Evolutionary conservation across 92 coral and sea anemone species (phyloP).

Genomic region (Phymanthus crucifer): DNA sequence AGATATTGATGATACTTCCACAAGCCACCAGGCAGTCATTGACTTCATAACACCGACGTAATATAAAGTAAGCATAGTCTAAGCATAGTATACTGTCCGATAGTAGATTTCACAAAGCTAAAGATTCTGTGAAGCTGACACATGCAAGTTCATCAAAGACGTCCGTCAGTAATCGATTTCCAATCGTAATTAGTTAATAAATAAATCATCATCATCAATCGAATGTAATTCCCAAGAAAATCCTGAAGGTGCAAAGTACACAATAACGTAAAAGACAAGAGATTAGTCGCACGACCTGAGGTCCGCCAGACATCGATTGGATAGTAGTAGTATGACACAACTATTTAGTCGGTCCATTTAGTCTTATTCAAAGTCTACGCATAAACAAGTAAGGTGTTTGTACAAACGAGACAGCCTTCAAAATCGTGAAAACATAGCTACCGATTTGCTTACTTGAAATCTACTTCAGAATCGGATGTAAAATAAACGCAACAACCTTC

Average conservation of each 20-base stretch:
- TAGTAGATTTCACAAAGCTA: too few relatives aligned
- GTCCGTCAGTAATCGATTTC: neutral
- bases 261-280: neutral
- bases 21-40: too few relatives aligned
- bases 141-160: neutral
- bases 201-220: neutral
- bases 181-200: neutral
- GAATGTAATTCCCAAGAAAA: neutral
- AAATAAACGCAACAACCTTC: slow-evolving; percentile 1
- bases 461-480: slow-evolving; percentile 10
- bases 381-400: neutral
- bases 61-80: too few relatives aligned
- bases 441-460: neutral
- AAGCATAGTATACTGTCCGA: too few relatives aligned
- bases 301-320: slow-evolving; percentile 8
- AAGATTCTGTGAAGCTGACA: neutral
- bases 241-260: neutral
- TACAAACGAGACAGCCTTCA: neutral
- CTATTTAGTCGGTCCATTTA: too few relatives aligned
- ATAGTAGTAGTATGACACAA: too few relatives aligned
- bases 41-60: too few relatives aligned
- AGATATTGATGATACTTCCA: too few relatives aligned
- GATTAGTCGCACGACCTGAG: neutral
- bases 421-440: neutral
- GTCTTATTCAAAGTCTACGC: neutral